Evolutionary conservation across 2,113 vertebrate genomes (phyloP).

Genomic region (Puntigrus tetrazona): DNA sequence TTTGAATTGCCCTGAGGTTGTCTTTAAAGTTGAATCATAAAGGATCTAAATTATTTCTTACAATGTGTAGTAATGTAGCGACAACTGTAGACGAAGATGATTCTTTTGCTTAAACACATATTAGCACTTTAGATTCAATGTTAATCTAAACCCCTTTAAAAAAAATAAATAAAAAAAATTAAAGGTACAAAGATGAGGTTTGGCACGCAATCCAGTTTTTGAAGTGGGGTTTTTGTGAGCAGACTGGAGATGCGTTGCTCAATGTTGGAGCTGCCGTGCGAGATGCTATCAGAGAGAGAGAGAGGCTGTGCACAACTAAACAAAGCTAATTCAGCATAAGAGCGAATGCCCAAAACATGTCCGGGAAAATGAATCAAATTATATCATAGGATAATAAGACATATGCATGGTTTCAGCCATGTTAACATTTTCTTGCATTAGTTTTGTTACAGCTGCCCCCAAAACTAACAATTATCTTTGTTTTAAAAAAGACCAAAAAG

Average conservation of each 20-base stretch:
- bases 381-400: background rate
- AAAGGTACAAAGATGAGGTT: slow-evolving; percentile 5
- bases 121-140: background rate
- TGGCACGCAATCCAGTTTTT: background rate
- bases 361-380: background rate
- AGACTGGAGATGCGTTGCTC: slow-evolving; percentile 9
- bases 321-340: background rate
- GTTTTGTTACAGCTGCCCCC: background rate
- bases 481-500: too few species aligned
- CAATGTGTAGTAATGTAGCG: slow-evolving; percentile 36
- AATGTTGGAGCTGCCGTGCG: background rate
- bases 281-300: background rate
- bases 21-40: slow-evolving; percentile 63
- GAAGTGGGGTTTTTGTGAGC: background rate
- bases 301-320: background rate
- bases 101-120: background rate
- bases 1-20: slow-evolving; percentile 58
- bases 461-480: too few species aligned
- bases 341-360: background rate
- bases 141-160: background rate
- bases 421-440: background rate
- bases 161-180: too few species aligned
- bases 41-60: slow-evolving; percentile 38
- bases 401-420: background rate
- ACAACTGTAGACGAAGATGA: slow-evolving; percentile 34